Conservation (phyloP, 1,140 invertebrate genomes). For the Antheraea mylitta region DNA sequence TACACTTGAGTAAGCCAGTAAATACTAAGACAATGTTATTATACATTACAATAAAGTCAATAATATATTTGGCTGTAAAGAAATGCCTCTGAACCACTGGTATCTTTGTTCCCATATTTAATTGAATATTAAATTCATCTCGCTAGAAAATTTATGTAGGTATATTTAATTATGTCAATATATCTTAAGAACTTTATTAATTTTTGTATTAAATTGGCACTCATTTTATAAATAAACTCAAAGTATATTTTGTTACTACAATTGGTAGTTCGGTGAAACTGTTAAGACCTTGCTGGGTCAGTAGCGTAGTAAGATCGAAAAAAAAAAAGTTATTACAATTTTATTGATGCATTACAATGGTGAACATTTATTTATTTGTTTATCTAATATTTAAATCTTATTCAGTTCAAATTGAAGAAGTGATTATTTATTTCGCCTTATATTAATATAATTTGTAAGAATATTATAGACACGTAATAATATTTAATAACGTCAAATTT, state of each 20-base stretch:
- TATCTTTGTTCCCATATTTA: conserved; percentile 47
- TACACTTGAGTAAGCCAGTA: not conserved
- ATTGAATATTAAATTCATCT: not conserved
- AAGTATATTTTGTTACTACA: not conserved
- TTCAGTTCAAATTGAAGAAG: not conserved
- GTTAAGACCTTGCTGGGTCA: too few species aligned
- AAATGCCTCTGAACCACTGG: conserved; percentile 19
- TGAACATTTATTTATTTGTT: not conserved
- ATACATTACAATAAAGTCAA: conserved; percentile 4
- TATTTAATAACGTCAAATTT: not conserved
- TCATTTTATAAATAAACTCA: conserved; percentile 24
- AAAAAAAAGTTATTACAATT: too few species aligned
- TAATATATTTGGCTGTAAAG: not conserved
- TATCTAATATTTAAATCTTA: not conserved
- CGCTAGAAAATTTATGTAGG: conserved; percentile 2
- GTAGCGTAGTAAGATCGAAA: too few species aligned
- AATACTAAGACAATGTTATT: not conserved
- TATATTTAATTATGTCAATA: not conserved
- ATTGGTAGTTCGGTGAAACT: too few species aligned
- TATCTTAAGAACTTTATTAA: not conserved
- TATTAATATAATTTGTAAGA: not conserved
- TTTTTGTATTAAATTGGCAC: conserved; percentile 38
- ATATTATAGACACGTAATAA: not conserved
- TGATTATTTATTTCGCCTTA: not conserved
- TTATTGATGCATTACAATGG: not conserved